Evolutionary conservation across 92 coral and sea anemone genomes (phyloP).

Genomic region (Palythoa grandiflora): DNA sequence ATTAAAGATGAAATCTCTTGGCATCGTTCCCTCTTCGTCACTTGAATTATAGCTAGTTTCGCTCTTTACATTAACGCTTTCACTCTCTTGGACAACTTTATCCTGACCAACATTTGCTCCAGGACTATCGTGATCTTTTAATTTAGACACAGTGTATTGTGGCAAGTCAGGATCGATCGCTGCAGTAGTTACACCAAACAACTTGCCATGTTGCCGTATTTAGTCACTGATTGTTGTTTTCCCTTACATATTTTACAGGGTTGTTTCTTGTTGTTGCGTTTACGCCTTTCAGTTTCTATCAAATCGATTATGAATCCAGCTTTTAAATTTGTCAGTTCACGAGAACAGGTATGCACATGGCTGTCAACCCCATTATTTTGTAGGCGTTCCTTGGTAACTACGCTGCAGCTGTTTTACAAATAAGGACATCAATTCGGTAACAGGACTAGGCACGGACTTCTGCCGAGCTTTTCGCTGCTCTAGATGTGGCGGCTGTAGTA

Average conservation of each 20-base stretch:
- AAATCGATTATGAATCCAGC: not conserved
- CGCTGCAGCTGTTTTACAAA: not conserved
- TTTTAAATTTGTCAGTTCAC: no score
- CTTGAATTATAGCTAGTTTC: slow-evolving; percentile 6
- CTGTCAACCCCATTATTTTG: not conserved
- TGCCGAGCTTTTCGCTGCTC: not conserved
- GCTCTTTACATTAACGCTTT: not conserved
- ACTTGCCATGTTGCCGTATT: not conserved
- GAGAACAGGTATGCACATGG: not conserved
- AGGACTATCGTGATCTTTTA: not conserved
- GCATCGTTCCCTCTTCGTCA: not conserved
- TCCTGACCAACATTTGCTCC: not conserved
- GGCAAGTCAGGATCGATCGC: not conserved
- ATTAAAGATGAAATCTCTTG: not conserved
- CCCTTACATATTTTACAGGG: not conserved
- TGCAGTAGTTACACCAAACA: not conserved
- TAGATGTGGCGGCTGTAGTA: not conserved
- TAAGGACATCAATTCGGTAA: not conserved
- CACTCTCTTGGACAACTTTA: not conserved
- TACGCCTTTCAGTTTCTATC: not conserved
- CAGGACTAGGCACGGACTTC: not conserved
- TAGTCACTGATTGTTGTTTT: not conserved
- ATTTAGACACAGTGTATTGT: not conserved
- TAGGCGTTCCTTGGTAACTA: not conserved
- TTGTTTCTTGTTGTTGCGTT: not conserved